Evolutionary conservation across 1,140 invertebrate genomes (phyloP).

Genomic region (Sminthurinus signatus): DNA sequence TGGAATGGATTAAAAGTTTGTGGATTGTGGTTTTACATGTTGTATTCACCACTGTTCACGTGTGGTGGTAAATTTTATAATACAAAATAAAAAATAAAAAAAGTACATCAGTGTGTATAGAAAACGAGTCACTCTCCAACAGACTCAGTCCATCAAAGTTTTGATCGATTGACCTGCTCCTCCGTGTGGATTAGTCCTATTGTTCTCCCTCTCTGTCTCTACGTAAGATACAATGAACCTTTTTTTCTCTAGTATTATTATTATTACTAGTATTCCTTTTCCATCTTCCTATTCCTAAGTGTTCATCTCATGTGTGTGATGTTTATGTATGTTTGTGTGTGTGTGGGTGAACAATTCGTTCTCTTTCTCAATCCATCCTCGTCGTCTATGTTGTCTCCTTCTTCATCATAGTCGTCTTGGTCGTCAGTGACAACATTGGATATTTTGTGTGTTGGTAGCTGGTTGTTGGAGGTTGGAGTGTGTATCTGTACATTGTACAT

Average conservation of each 20-base stretch:
- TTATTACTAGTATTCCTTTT: too few relatives aligned
- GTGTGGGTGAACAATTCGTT: constrained; percentile 21
- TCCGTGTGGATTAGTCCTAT: constrained; percentile 16
- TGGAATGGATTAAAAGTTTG: too few relatives aligned
- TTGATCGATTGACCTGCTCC: constrained; percentile 33
- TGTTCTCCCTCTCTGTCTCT: constrained; percentile 18
- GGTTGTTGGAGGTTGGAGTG: neutral
- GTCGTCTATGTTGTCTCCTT: too few relatives aligned
- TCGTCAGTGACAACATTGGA: neutral
- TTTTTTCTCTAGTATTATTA: too few relatives aligned
- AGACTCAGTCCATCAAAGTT: constrained; percentile 6
- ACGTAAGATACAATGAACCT: neutral
- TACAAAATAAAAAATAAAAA: too few relatives aligned
- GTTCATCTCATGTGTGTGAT: too few relatives aligned
- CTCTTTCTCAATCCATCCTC: too few relatives aligned
- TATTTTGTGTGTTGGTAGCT: neutral
- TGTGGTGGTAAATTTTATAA: too few relatives aligned
- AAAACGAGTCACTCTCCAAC: neutral
- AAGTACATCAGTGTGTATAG: neutral
- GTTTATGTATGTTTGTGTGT: too few relatives aligned
- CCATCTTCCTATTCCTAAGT: constrained; percentile 3
- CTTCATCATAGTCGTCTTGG: too few relatives aligned
- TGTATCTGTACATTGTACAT: neutral
- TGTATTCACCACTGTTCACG: too few relatives aligned
- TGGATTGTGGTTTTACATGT: too few relatives aligned